Base-by-base conservation (phyloP, 2,797 vertebrate genomes). In the Staurois parvus region DNA sequence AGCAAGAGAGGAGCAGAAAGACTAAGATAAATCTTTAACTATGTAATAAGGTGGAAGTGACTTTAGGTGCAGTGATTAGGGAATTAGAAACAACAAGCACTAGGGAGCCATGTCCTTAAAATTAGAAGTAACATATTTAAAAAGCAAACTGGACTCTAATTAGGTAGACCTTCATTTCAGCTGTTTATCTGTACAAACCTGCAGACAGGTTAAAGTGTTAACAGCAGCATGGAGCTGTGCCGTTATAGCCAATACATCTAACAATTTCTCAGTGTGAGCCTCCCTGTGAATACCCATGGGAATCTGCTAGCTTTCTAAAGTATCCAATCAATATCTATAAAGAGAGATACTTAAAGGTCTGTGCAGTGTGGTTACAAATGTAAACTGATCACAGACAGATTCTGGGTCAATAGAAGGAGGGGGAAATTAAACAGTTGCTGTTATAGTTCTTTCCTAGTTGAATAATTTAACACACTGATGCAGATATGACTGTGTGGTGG, bases 391-490 rank as follows among this genome's bases (percentile, higher is more conserved):
- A 40, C 68, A 72, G 48, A 64, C 77, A 67, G 40, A 77, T 74
- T 83, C 75, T 68, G 81, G 85, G 85, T 83, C 85, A 79, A 15
- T 70, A 76, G 30, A 42, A 69, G 34, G 88, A 45, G 30, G 28
- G 76, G 40, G 28, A 28, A 72, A 52, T 67, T 89, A 69, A 89
- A 89, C 78, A 85, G 68, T 84, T 88, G 64, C 6, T 56, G 87
- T 17, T 78, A 85, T 29, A 70, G 40, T 40, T 81, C 78, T 84
- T 40, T 62, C 79, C 70, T 88, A 2, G 66, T 79, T 86, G 88
- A 91, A 90, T 89, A 90, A 91, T 89, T 89, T 91, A 93, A 91
- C 84, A 88, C 76, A 91, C 4, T 79, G 80, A 59, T 81, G 79
- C 26, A 30, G 28, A 86, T 85, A 79, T 2, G n/a, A 56, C 88